phyloP scores from a whole-genome alignment of 2,888 invertebrate species.

The Cataglyphis cursor region DNA sequence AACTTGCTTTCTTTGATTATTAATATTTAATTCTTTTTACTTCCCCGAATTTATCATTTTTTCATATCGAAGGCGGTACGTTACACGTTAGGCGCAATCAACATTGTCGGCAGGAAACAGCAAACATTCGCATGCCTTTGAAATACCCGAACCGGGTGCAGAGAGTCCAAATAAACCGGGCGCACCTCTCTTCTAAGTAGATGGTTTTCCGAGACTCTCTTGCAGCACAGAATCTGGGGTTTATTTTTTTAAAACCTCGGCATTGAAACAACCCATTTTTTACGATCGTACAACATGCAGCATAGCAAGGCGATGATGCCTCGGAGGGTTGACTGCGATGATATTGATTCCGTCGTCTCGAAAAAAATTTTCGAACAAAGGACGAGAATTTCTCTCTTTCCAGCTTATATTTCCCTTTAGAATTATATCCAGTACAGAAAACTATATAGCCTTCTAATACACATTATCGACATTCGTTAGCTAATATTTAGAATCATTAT shows the following conservation, averaged over 20 bases:
- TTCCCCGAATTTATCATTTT: neutral
- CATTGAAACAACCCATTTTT: conserved; percentile 49
- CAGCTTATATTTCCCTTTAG: neutral
- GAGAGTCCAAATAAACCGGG: conserved; percentile 77
- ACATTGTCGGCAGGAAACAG: conserved; percentile 58
- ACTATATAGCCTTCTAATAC: neutral
- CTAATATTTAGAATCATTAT: neutral
- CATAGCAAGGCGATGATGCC: neutral
- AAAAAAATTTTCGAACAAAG: conserved; percentile 25
- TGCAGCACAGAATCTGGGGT: conserved; percentile 2
- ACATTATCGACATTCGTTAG: neutral
- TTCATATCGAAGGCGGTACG: neutral
- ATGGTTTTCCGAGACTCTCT: conserved; percentile 47
- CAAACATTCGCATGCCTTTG: conserved; percentile 66
- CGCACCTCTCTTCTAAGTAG: conserved; percentile 52
- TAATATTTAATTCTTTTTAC: neutral
- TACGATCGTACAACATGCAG: conserved; percentile 13
- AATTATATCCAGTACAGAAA: conserved; percentile 14
- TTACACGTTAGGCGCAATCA: conserved; percentile 18
- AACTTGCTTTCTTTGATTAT: neutral
- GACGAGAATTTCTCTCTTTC: neutral
- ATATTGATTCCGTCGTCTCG: conserved; percentile 27
- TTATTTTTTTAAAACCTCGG: conserved; percentile 64
- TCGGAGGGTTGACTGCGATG: conserved; percentile 5
- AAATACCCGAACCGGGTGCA: conserved; percentile 47